Evolutionary conservation across 1,140 invertebrate genomes (phyloP).

Genomic region (Centruroides sculpturatus): DNA sequence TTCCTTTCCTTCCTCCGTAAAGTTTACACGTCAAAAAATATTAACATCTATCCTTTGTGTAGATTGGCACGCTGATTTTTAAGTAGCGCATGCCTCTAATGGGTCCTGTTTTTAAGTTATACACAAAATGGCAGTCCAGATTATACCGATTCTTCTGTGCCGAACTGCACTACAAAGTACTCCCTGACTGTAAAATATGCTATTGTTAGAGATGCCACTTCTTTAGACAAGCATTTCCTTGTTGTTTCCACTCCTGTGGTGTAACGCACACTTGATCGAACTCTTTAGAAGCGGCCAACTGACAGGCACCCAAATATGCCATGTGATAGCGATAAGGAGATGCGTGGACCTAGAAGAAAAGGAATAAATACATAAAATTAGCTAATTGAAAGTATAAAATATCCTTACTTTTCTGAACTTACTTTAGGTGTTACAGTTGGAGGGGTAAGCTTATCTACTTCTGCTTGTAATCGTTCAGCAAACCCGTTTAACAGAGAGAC

Average conservation of each 20-base stretch:
- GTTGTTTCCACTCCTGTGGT: constrained; percentile 24
- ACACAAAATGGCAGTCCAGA: not conserved
- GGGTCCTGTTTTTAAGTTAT: not conserved
- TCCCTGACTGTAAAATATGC: not conserved
- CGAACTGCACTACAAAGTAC: not conserved
- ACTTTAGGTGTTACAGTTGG: constrained; percentile 43
- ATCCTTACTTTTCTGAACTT: too few relatives aligned
- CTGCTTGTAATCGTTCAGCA: constrained; percentile 39
- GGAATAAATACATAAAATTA: too few relatives aligned
- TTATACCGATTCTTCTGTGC: not conserved
- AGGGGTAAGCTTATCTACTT: constrained; percentile 41
- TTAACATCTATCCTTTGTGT: too few relatives aligned
- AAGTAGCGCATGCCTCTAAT: too few relatives aligned
- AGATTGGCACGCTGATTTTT: too few relatives aligned
- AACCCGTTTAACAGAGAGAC: constrained; percentile 44
- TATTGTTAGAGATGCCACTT: constrained; percentile 24
- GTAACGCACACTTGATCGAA: constrained; percentile 38
- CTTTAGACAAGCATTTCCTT: constrained; percentile 21
- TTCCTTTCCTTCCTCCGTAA: too few relatives aligned
- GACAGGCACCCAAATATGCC: constrained; percentile 42
- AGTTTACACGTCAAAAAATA: too few relatives aligned
- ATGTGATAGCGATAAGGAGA: constrained; percentile 44
- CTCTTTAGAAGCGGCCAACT: constrained; percentile 34
- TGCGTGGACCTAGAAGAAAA: constrained; percentile 35
- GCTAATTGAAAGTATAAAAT: too few relatives aligned